Evolutionary conservation across 2,113 vertebrate genomes (phyloP), one percentile per base, ranked within the genome.

Genomic region (Speoplatyrhinus poulsoni): DNA sequence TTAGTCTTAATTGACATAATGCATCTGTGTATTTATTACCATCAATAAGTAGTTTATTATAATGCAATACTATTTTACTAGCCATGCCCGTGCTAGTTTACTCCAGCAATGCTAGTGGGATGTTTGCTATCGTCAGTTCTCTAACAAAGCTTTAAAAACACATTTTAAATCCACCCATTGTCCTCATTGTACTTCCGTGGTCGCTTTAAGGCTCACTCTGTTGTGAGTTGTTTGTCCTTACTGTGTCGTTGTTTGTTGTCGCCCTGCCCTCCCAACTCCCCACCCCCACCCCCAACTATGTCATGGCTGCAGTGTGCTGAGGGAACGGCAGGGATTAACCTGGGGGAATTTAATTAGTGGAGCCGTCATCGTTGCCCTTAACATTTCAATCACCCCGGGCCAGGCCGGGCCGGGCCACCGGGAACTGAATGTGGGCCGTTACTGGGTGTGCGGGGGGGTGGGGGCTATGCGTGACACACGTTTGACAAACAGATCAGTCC

Each of bases 341-440:
- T 92, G 93, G 92, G 72, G 93, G 94, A 95, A 95, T 97, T 95
- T 96, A 96, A 96, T 98, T 96, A 95, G 92, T 92, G 94, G 92
- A 93, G 93, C 94, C 94, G 93, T 94, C 92, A 93, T 93, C 92
- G 82, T 91, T 85, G 86, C 92, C 92, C 82, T 85, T 85, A 89
- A 93, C 94, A 94, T 95, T 96, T 95, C 95, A 95, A 95, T 96
- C 95, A 93, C 91, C 86, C 87, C 80, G 91, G 70, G 62, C 77
- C 76, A 80, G 90, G 72, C 62, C 75, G 76, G 76, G 75, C 46
- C 19, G 66, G 46, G 81, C 36, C 36, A 8, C 36, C 36, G 3
- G 36, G 36, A 8, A 4, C 81, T 71, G 78, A 82, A 72, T 80
- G 82, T 76, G 79, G 87, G 88, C 78, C 72, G 85, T 62, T 41